Percentiles rank a stretch among this genome's conserved stretches.
phyloP scores from a whole-genome alignment of 1,140 invertebrate species.

The Oreohelix idahoensis region DNA sequence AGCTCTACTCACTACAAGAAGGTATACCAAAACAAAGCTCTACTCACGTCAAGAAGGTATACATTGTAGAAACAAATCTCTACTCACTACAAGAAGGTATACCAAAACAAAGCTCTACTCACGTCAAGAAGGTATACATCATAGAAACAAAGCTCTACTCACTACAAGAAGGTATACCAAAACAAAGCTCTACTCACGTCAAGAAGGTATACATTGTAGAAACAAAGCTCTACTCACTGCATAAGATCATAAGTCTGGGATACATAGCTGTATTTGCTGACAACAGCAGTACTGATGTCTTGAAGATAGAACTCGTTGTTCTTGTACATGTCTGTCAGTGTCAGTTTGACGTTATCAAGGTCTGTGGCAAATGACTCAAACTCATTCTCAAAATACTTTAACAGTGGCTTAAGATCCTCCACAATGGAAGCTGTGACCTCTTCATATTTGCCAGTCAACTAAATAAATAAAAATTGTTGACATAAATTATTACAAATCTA shows the following conservation, averaged over 20 bases:
- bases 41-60: too few species aligned
- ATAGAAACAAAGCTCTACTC: too few species aligned
- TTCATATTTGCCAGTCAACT: conserved; percentile 40
- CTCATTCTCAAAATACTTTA: conserved; percentile 28
- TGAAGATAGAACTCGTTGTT: conserved; percentile 57
- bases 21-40: too few species aligned
- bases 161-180: too few species aligned
- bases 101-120: too few species aligned
- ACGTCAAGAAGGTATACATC: too few species aligned
- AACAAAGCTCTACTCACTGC: neutral
- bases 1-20: too few species aligned
- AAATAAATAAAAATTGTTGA: neutral
- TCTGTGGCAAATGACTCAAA: conserved; percentile 43
- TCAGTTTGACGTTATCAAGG: conserved; percentile 40
- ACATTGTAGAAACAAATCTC: too few species aligned
- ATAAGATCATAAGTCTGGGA: neutral
- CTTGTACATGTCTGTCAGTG: conserved; percentile 52
- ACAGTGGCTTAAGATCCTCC: conserved; percentile 30
- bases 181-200: too few species aligned
- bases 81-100: too few species aligned
- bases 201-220: too few species aligned
- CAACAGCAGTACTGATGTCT: conserved; percentile 46
- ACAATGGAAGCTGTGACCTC: conserved; percentile 21
- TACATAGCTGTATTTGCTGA: neutral
- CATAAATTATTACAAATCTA: too few species aligned